Base-by-base conservation (phyloP, 2,113 vertebrate species). In the Aepyceros melampus region DNA sequence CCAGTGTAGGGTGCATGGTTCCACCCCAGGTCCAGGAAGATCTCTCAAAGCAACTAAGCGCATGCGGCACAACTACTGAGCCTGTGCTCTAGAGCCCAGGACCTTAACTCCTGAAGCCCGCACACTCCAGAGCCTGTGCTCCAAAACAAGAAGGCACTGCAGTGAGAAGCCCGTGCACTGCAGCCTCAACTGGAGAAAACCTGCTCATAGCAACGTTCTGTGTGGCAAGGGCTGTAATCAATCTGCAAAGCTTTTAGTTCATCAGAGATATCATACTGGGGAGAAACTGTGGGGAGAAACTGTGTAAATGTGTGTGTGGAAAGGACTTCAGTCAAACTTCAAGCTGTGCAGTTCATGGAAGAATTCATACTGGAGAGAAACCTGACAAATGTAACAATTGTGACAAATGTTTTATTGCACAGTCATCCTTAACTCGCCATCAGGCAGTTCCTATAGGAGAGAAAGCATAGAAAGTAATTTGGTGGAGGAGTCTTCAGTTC, bases 181-280 rank as follows among this genome's bases (percentile, higher is more conserved):
- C 33, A 67, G 64, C 8, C 16, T n/a, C 33, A 21, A 36, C 64
- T 67, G 33, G 64, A 36, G 64, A 67, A 67, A 67, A n/a, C 8
- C 4, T 0, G 2, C 64, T 67, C 16, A 67, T 10, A 36, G 33
- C 64, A 36, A 36, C 0, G 5, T 71, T 23, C 64, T 71, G 19
- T 71, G 64, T 71, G n/a, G n/a, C n/a, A 71, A 71, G 64, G 17
- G 64, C n/a, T 71, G 36, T 71, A 23, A 36, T 71, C n/a, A 71
- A 36, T 36, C 64, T 71, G 19, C 9, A 36, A 36, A 71, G 19
- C n/a, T 71, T 71, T n/a, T n/a, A 21, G n/a, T 71, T 36, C 64
- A 71, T 4, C n/a, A 71, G n/a, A 36, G 17, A 36, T 71, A 71
- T 67, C 64, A n/a, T 71, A 21, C 64, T 71, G n/a, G n/a, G 64